Percentiles rank a stretch among this genome's conserved stretches.
These are phyloP conservation scores for Heterochromis multidens DNA, from an alignment of 2,113 vertebrate species.

Conservation along the genomic window DNA sequence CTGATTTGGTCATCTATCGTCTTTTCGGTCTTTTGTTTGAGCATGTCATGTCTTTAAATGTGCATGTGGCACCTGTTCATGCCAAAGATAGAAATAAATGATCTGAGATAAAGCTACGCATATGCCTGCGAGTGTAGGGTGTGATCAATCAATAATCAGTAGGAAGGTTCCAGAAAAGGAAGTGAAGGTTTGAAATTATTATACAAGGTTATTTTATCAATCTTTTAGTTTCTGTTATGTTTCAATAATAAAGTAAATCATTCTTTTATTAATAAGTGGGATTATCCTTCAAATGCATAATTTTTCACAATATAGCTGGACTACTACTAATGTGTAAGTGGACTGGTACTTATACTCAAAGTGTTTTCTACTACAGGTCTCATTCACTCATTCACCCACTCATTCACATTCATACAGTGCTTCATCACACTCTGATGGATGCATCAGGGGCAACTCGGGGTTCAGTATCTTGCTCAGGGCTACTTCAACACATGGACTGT, in stretches of 20 bases:
- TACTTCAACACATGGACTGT: too few species aligned
- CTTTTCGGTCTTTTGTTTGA: background rate
- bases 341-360: too few species aligned
- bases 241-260: background rate
- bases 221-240: background rate
- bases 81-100: rapidly evolving
- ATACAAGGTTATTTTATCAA: background rate
- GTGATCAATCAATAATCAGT: background rate
- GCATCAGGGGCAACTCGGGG: too few species aligned
- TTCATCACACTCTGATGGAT: too few species aligned
- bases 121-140: background rate
- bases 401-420: too few species aligned
- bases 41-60: background rate
- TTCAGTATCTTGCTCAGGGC: too few species aligned
- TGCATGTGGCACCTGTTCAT: rapidly evolving
- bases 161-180: background rate
- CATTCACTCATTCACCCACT: too few species aligned
- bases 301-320: background rate
- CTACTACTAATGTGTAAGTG: too few species aligned
- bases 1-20: background rate
- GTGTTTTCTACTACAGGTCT: too few species aligned
- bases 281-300: background rate
- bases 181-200: background rate
- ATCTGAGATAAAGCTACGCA: background rate
- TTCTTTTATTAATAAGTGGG: background rate